Conservation (phyloP, 2,888 invertebrate species). For the Reticulitermes lucifugus region DNA sequence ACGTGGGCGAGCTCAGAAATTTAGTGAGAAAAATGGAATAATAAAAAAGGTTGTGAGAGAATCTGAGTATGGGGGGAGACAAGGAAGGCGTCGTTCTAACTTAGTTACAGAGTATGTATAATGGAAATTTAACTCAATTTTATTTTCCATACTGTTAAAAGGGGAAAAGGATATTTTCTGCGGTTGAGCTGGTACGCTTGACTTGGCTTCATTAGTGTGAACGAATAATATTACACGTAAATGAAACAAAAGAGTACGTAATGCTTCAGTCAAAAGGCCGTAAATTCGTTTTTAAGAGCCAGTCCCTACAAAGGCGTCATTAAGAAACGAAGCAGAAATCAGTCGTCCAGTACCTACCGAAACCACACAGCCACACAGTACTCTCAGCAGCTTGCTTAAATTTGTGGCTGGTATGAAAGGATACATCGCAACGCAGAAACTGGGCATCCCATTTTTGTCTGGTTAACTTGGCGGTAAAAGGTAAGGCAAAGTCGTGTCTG, state of each 20-base stretch:
- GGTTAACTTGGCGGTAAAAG: too few relatives aligned
- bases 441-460: too few relatives aligned
- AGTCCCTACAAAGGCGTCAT: background rate
- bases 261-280: constrained; percentile 21
- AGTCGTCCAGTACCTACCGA: background rate
- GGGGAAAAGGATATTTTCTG: constrained; percentile 10
- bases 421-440: too few relatives aligned
- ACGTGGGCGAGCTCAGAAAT: constrained; percentile 39
- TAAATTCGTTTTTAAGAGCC: background rate
- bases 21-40: constrained; percentile 42
- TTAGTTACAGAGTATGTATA: constrained; percentile 43
- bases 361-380: too few relatives aligned
- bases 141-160: constrained; percentile 38
- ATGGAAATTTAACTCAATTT: constrained; percentile 51
- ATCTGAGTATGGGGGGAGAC: constrained; percentile 4
- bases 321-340: background rate
- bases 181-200: background rate
- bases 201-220: constrained; percentile 34
- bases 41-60: constrained; percentile 37
- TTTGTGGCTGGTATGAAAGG: too few relatives aligned
- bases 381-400: too few relatives aligned
- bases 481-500: too few relatives aligned
- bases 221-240: constrained; percentile 24
- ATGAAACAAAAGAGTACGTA: constrained; percentile 18
- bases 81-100: constrained; percentile 25